Conservation (phyloP, 1,140 invertebrate genomes). For the Aporrectodea caliginosa region DNA sequence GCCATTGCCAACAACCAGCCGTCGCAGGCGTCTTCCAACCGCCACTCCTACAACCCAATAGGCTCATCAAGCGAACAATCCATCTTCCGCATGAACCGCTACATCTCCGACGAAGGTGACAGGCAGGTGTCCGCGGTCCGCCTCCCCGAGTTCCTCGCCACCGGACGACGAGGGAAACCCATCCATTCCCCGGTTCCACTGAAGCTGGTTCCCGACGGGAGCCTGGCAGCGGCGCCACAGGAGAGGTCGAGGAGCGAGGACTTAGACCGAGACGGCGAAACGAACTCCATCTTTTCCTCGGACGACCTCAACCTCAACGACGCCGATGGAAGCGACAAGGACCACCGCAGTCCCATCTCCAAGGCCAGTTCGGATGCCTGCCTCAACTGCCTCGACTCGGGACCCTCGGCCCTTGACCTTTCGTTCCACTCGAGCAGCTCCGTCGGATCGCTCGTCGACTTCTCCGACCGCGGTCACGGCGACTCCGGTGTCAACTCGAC, state of each 20-base stretch:
- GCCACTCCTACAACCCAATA: background rate
- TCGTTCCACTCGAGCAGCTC: background rate
- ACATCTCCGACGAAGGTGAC: background rate
- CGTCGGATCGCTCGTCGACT: background rate
- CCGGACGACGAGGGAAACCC: background rate
- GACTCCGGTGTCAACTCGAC: background rate
- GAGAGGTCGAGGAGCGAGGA: background rate
- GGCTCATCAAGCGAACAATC: background rate
- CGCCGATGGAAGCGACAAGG: background rate
- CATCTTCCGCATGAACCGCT: background rate
- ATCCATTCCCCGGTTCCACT: background rate
- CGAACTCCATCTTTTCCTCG: background rate
- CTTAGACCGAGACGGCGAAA: background rate
- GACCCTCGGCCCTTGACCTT: background rate
- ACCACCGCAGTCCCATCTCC: slow-evolving; percentile 3
- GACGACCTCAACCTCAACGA: background rate
- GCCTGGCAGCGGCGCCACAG: background rate
- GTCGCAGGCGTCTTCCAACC: background rate
- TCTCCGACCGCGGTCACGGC: slow-evolving; percentile 15
- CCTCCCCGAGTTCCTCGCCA: background rate
- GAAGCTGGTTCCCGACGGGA: background rate
- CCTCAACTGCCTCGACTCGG: background rate
- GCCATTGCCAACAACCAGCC: background rate
- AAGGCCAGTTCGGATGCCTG: slow-evolving; percentile 10
- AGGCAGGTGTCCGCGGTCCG: background rate